Evolutionary conservation across 2,797 vertebrate species (phyloP).

Genomic region (Heliangelus exortis): DNA sequence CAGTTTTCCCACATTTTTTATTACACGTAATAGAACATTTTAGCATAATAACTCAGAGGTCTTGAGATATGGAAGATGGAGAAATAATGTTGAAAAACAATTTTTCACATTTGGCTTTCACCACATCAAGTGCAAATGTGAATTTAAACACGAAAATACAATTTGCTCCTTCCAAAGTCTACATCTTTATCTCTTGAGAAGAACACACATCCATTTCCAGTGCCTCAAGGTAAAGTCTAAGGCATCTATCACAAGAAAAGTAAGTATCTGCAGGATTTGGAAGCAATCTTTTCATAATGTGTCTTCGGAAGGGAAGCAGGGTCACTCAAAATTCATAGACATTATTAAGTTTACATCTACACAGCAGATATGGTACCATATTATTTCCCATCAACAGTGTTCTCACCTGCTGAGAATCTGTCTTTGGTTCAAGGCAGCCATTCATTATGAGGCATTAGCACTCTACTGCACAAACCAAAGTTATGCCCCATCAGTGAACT

Average conservation of each 20-base stretch:
- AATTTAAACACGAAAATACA: conserved; percentile 75
- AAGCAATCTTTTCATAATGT: conserved; percentile 75
- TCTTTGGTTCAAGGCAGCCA: conserved; percentile 48
- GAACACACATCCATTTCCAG: conserved; percentile 63
- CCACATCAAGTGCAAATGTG: conserved; percentile 67
- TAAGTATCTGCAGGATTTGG: conserved; percentile 70
- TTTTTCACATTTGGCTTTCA: conserved; percentile 69
- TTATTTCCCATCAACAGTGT: conserved; percentile 29
- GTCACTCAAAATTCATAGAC: conserved; percentile 77
- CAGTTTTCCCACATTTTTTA: conserved; percentile 56
- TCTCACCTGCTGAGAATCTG: conserved; percentile 48
- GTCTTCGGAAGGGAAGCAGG: conserved; percentile 64
- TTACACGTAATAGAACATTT: conserved; percentile 50
- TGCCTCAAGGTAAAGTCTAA: conserved; percentile 69
- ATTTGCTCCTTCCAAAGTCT: conserved; percentile 72
- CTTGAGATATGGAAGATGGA: conserved; percentile 41
- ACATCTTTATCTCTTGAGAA: conserved; percentile 71
- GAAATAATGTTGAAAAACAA: conserved; percentile 70
- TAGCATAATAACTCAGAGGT: conserved; percentile 55
- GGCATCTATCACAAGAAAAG: conserved; percentile 69
- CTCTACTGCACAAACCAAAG: conserved; percentile 46
- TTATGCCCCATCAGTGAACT: conserved; percentile 30
- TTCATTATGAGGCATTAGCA: conserved; percentile 54
- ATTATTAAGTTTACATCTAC: conserved; percentile 76
- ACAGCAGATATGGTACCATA: conserved; percentile 13